Evolutionary conservation across 2,888 invertebrate species (phyloP), one percentile per base, ranked within the genome.

Genomic region (Caenorhabditis imperialis): DNA sequence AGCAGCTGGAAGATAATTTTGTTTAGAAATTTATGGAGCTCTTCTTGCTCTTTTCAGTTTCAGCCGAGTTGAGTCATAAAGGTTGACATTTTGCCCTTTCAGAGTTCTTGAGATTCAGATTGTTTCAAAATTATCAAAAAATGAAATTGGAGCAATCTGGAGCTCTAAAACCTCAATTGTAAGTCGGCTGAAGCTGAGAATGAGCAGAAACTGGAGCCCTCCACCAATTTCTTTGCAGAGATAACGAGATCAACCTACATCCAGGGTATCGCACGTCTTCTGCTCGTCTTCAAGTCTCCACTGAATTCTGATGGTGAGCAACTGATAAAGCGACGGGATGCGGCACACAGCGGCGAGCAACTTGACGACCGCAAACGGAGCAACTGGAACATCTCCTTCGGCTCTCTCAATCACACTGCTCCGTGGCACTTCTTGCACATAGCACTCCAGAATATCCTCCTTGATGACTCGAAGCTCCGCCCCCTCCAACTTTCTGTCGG

Each of bases 1-100:
- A 81, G 55, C 8, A 77, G 50, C 44, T 78, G 65, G 42, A 72
- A 62, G 35, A n/a, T n/a, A n/a, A n/a, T n/a, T n/a, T n/a, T n/a
- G n/a, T n/a, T n/a, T n/a, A n/a, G n/a, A n/a, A n/a, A n/a, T n/a
- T n/a, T n/a, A n/a, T n/a, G n/a, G n/a, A n/a, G n/a, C n/a, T n/a
- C n/a, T n/a, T n/a, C n/a, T n/a, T n/a, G n/a, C n/a, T 10, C 30
- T 30, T 7, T 30, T 30, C 10, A 30, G 30, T 30, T 30, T 30
- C 30, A 30, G 30, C 6, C n/a, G n/a, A n/a, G n/a, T n/a, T n/a
- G n/a, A n/a, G n/a, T n/a, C n/a, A n/a, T n/a, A n/a, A n/a, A n/a
- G n/a, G n/a, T n/a, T n/a, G n/a, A n/a, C n/a, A n/a, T n/a, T n/a
- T n/a, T n/a, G n/a, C n/a, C n/a, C n/a, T n/a, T n/a, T n/a, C n/a